Conservation (phyloP, 2,797 vertebrate species). For the Cichlasoma orientale region DNA sequence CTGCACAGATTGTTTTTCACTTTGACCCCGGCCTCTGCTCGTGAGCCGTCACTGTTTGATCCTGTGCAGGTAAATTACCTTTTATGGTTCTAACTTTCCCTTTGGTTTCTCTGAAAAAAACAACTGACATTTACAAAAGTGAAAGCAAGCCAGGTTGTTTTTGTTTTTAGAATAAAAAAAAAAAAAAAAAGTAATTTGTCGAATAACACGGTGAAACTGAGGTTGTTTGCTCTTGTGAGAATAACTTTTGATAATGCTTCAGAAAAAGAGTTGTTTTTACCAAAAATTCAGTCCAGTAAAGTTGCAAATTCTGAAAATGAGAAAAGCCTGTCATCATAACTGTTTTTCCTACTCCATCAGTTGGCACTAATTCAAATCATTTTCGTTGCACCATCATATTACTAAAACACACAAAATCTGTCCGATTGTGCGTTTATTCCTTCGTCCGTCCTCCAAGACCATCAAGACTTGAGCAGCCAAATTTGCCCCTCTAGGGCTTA, state of each 20-base stretch:
- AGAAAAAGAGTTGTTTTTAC: background rate
- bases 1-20: constrained; percentile 74
- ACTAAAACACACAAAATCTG: background rate
- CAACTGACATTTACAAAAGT: constrained; percentile 14
- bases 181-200: background rate
- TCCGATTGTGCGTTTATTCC: too few relatives aligned
- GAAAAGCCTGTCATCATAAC: background rate
- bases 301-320: background rate
- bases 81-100: constrained; percentile 22
- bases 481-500: background rate
- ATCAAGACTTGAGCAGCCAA: background rate
- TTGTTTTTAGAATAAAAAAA: constrained; percentile 14
- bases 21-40: constrained; percentile 58
- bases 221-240: constrained; percentile 7
- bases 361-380: background rate
- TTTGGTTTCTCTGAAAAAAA: constrained; percentile 46
- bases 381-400: background rate
- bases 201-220: background rate
- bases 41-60: constrained; percentile 20
- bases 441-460: too few relatives aligned
- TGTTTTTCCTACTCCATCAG: background rate
- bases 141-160: constrained; percentile 31
- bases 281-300: background rate
- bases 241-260: background rate
- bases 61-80: constrained; percentile 42